Conservation (phyloP, 2,113 vertebrate genomes). For the Gasterosteus nipponicus region DNA sequence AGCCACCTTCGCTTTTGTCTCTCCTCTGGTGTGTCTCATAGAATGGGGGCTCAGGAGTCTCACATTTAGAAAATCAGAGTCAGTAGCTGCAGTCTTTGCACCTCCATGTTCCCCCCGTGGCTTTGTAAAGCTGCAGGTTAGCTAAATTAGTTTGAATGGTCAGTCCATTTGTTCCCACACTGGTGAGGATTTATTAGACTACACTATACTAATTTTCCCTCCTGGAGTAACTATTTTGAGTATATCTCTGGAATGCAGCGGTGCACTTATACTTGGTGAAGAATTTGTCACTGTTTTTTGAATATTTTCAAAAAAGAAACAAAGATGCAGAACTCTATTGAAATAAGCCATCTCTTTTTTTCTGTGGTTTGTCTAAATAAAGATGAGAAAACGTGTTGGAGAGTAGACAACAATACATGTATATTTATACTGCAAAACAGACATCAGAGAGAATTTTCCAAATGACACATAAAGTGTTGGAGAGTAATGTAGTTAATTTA, state of each 20-base stretch:
- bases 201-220: neutral
- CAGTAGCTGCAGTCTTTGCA: slow-evolving; percentile 38
- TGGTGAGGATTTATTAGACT: slow-evolving; percentile 51
- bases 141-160: slow-evolving; percentile 36
- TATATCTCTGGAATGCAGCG: slow-evolving; percentile 16
- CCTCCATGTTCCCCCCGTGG: slow-evolving; percentile 40
- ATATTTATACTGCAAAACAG: neutral
- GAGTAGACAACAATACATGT: neutral
- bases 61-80: slow-evolving; percentile 35
- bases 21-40: slow-evolving; percentile 4
- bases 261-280: slow-evolving; percentile 19
- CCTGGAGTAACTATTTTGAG: slow-evolving; percentile 21
- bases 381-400: neutral
- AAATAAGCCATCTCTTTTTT: neutral
- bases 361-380: neutral
- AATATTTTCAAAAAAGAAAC: neutral
- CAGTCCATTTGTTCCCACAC: slow-evolving; percentile 34
- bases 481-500: neutral
- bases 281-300: neutral
- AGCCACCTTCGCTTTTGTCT: slow-evolving; percentile 5
- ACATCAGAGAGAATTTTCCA: neutral
- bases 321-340: neutral
- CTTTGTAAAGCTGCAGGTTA: slow-evolving; percentile 41
- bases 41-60: slow-evolving; percentile 23
- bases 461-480: neutral